Evolutionary conservation across 2,113 vertebrate species (phyloP), one percentile per base, ranked within the genome.

Genomic region (Grantiella picta): DNA sequence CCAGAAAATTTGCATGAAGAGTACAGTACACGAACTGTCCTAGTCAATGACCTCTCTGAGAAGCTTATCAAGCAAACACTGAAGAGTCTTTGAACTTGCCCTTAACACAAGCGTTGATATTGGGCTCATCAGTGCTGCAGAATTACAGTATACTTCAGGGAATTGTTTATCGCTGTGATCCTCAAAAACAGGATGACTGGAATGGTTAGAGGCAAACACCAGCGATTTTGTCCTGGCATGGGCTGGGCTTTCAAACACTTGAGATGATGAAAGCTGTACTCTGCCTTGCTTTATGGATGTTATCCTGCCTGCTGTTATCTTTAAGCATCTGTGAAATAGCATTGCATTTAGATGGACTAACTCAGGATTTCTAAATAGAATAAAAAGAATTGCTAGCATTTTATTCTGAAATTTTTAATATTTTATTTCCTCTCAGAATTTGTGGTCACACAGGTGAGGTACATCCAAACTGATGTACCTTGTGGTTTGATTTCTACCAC

Each of bases 61-160:
- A 87, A 91, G 80, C 84, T 97, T 96, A 95, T 96, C 84, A 89
- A 91, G 66, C 57, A 87, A 87, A 92, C 69, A 66, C 66, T 94
- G 75, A 80, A 77, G 76, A 94, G 78, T 94, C 93, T 94, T 94
- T 96, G 95, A 95, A 96, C 91, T 95, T 95, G 89, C 95, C 87
- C 84, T 96, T 95, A 96, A 94, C 77, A 92, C 53, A 82, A 45
- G 57, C 75, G 85, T 61, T 97, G 91, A 91, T 87, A 94, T 61
- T 87, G 78, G 86, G 84, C 94, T 94, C 94, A 94, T 91, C 96
- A 96, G 70, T 82, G 54, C 71, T 92, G 84, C 87, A 85, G 75
- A 95, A 95, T 94, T 87, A 83, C 59, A 94, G 56, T 59, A 64
- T 81, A 83, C 94, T 89, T 86, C 92, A 94, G 96, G 91, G 95